Evolutionary conservation across 2,113 vertebrate genomes (phyloP).

Genomic region (Malurus melanocephalus): DNA sequence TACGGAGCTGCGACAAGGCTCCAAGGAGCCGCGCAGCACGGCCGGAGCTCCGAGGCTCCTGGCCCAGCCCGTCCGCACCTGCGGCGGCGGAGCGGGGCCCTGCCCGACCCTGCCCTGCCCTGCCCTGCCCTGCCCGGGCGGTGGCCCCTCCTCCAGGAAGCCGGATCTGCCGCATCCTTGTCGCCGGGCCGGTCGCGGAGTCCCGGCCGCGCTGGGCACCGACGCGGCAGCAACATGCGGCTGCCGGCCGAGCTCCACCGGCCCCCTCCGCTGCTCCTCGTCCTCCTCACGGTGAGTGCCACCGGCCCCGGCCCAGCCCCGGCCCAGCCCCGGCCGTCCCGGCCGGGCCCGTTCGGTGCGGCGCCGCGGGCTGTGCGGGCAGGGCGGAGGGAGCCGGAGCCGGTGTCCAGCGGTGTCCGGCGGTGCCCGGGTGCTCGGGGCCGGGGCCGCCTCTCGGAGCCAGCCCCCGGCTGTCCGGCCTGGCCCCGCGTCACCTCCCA

Average conservation of each 20-base stretch:
- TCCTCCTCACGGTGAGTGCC: neutral
- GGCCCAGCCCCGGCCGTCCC: neutral
- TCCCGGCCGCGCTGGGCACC: neutral
- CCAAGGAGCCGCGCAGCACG: neutral
- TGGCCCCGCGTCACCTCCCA: neutral
- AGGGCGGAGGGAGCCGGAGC: neutral
- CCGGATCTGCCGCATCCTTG: conserved; percentile 15
- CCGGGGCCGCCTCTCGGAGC: neutral
- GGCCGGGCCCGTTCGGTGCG: neutral
- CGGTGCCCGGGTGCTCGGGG: too few species aligned
- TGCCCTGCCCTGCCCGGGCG: neutral
- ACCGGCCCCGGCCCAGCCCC: neutral
- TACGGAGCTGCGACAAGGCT: neutral
- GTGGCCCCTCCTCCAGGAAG: conserved; percentile 36
- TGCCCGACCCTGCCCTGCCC: neutral
- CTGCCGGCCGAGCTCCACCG: neutral
- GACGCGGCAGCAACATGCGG: neutral
- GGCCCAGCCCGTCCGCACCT: neutral
- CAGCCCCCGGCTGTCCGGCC: too few species aligned
- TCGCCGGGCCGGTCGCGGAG: neutral
- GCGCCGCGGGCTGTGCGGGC: neutral
- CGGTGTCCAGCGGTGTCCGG: neutral
- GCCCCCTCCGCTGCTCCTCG: neutral
- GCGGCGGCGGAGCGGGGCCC: neutral
- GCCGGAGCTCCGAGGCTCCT: neutral